Evolutionary conservation across 2,113 vertebrate species (phyloP).

Genomic region (Empidonax alnorum): DNA sequence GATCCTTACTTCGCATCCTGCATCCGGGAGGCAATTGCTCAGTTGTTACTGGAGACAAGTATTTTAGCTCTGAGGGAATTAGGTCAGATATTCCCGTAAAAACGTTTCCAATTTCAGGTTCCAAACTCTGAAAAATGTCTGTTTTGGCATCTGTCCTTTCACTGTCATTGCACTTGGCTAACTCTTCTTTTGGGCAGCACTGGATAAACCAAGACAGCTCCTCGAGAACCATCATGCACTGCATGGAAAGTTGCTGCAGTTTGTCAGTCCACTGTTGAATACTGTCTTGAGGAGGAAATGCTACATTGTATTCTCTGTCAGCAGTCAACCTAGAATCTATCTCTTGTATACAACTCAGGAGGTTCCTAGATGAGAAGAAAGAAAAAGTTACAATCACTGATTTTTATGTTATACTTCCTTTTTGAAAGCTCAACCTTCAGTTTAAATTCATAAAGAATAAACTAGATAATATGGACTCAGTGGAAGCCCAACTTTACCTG

Average conservation of each 20-base stretch:
- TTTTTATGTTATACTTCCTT: neutral
- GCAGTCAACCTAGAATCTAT: conserved; percentile 67
- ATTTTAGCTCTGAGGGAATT: conserved; percentile 70
- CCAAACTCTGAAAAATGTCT: neutral
- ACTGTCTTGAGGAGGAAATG: conserved; percentile 86
- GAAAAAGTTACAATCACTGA: neutral
- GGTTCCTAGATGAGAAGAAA: conserved; percentile 74
- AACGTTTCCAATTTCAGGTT: neutral
- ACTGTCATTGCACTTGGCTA: neutral
- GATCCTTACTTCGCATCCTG: conserved; percentile 81
- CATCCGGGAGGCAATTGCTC: conserved; percentile 83
- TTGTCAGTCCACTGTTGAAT: conserved; percentile 79
- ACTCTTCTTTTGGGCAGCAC: conserved; percentile 83
- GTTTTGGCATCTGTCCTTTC: neutral
- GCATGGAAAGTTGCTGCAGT: conserved; percentile 81
- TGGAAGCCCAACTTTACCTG: neutral
- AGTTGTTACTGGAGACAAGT: conserved; percentile 80
- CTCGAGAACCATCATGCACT: conserved; percentile 82
- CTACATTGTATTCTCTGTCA: conserved; percentile 57
- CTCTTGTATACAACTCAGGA: conserved; percentile 79
- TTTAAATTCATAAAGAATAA: neutral
- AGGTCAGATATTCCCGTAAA: neutral
- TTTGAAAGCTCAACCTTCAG: neutral
- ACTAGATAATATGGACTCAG: neutral
- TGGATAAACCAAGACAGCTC: conserved; percentile 88